Evolutionary conservation across 2,888 invertebrate species (phyloP).

Genomic region (Leucophenga maculata): DNA sequence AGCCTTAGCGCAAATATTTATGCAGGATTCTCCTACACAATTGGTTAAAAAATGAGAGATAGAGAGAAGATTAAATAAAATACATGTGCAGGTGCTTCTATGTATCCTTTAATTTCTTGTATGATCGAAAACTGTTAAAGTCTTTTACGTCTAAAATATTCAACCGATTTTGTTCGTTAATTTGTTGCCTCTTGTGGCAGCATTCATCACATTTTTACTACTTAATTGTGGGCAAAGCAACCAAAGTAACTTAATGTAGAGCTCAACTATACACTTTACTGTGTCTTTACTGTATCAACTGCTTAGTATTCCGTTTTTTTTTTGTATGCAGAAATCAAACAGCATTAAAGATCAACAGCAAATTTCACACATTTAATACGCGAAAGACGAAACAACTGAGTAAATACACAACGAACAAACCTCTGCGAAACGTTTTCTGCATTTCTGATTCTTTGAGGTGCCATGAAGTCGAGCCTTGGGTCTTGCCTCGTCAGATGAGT

Average conservation of each 20-base stretch:
- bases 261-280: too few species aligned
- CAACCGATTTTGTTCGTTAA: too few species aligned
- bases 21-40: too few species aligned
- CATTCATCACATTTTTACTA: slow-evolving; percentile 40
- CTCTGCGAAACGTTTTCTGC: slow-evolving; percentile 20
- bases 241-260: too few species aligned
- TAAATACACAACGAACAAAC: slow-evolving; percentile 6
- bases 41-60: too few species aligned
- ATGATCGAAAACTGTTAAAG: too few species aligned
- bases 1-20: too few species aligned
- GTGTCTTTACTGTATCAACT: neutral
- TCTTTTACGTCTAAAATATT: too few species aligned
- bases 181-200: too few species aligned
- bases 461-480: slow-evolving; percentile 28
- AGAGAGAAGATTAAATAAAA: too few species aligned
- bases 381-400: neutral
- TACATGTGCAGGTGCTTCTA: too few species aligned
- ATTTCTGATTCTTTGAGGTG: slow-evolving; percentile 41
- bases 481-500: slow-evolving; percentile 40
- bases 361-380: slow-evolving; percentile 40
- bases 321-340: slow-evolving; percentile 18
- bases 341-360: slow-evolving; percentile 36
- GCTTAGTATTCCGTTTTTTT: slow-evolving; percentile 30
- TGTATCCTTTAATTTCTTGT: too few species aligned
- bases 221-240: slow-evolving; percentile 27